Evolutionary conservation across 2,888 invertebrate species (phyloP), one percentile per base, ranked within the genome.

Genomic region (Alloscopus bannaensis): DNA sequence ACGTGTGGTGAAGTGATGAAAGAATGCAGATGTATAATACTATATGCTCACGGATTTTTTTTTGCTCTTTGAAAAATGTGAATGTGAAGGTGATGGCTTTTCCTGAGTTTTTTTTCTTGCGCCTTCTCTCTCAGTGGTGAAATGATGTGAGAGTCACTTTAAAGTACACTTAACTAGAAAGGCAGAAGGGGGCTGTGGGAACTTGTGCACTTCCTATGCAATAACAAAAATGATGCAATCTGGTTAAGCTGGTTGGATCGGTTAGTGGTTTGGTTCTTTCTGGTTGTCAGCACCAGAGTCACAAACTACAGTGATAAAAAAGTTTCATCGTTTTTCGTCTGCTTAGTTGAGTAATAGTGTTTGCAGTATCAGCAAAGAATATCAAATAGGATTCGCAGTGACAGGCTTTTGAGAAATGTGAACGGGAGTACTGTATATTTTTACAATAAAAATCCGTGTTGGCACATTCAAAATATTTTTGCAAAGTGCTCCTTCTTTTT

Each of bases 21-120:
- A 57, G 69, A 69, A 69, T 69, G 69, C 69, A 69, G 69, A 69
- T 69, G 57, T 26, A 20, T 22, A 18, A n/a, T 13, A 13, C 36
- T 36, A 6, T 36, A 36, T 36, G 13, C 36, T 8, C 36, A 36
- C 47, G 65, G 4, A 8, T 65, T 65, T 65, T 71, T 71, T 71
- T 13, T 62, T 22, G 6, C 62, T 42, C 62, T 24, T 40, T 42
- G n/a, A 36, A 31, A 22, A 69, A 57, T 57, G 18, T 57, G 62
- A 65, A 73, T 69, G 66, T 65, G 71, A 75, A 75, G 75, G 81
- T 77, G 59, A 71, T 60, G 47, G 11, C 60, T 47, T 72, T 72
- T 24, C 22, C 18, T 47, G 6, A 13, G 42, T 47, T 20, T 47
- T 28, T 45, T 42, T 66, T 24, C 29, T 16, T 18, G 8, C 18